These are phyloP conservation scores for Charina bottae DNA, from an alignment of 2,113 vertebrate genomes.

Conservation along the genomic window DNA sequence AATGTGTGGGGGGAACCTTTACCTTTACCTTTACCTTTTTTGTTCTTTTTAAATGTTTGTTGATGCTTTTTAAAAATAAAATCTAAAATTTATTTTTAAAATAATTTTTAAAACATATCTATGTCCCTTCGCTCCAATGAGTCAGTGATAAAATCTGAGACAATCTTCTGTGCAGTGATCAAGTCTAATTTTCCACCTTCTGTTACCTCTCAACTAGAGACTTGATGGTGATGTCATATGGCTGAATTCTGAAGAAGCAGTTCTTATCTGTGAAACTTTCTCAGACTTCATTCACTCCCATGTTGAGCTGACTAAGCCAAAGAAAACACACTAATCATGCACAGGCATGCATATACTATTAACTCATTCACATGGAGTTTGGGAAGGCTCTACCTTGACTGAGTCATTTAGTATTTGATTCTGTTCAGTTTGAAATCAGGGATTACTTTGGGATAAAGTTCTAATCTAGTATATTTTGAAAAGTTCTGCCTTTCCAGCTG, in stretches of 20 bases:
- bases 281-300: constrained; percentile 26
- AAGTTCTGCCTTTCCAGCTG: background rate
- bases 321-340: constrained; percentile 1
- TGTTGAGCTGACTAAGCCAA: constrained; percentile 27
- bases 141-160: background rate
- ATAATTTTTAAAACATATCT: background rate
- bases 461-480: constrained; percentile 2
- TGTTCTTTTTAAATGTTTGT: background rate
- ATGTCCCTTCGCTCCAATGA: background rate
- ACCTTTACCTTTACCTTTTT: too few relatives aligned
- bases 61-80: background rate
- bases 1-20: too few relatives aligned
- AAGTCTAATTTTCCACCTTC: background rate
- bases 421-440: constrained; percentile 22
- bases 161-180: background rate
- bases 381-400: constrained; percentile 12
- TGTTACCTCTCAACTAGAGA: background rate
- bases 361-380: constrained; percentile 21
- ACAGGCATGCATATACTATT: constrained; percentile 34
- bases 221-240: background rate
- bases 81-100: background rate
- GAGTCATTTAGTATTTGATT: background rate
- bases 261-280: constrained; percentile 19
- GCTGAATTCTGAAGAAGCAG: constrained; percentile 3
- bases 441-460: constrained; percentile 2